A percentile compares a stretch with the other conserved stretches of the same genome.
phyloP scores from a whole-genome alignment of 1,140 invertebrate genomes.

The Plectus sambesii region DNA sequence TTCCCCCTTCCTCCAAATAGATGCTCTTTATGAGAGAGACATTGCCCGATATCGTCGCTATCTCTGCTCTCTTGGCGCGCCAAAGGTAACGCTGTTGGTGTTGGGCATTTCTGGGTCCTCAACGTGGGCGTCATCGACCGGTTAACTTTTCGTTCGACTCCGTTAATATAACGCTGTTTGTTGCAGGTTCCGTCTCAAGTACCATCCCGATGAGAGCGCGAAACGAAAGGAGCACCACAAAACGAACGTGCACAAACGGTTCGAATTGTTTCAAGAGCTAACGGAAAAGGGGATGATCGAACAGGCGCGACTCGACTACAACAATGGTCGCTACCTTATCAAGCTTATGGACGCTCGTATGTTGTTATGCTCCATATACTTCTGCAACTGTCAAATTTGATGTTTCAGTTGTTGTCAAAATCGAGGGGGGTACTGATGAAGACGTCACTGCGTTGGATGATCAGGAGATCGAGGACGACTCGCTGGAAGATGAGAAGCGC shows the following conservation, averaged over 20 bases:
- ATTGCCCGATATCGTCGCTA: not conserved
- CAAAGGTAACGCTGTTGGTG: conserved; percentile 3
- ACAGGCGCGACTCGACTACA: conserved; percentile 68
- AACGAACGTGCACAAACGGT: conserved; percentile 68
- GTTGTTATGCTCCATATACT: not conserved
- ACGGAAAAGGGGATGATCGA: conserved; percentile 61
- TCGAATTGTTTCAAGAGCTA: conserved; percentile 78
- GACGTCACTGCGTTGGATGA: conserved; percentile 61
- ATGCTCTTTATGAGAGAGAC: not conserved
- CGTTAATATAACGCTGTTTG: conserved; percentile 24
- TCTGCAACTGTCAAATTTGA: not conserved
- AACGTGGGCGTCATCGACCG: not conserved
- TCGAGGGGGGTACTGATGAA: conserved; percentile 90
- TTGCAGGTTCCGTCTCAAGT: conserved; percentile 94
- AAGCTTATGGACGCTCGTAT: conserved; percentile 71
- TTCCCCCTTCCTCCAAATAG: not conserved
- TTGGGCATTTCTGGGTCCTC: conserved; percentile 1
- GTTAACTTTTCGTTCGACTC: not conserved
- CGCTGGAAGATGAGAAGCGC: conserved; percentile 38
- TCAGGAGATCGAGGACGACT: conserved; percentile 44
- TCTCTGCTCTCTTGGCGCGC: not conserved
- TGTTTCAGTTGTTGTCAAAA: conserved; percentile 69
- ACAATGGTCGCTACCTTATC: conserved; percentile 71
- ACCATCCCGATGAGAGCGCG: conserved; percentile 88
- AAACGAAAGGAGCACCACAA: conserved; percentile 78